Base-by-base conservation (phyloP, 2,113 vertebrate genomes). In the Nipponia nippon region DNA sequence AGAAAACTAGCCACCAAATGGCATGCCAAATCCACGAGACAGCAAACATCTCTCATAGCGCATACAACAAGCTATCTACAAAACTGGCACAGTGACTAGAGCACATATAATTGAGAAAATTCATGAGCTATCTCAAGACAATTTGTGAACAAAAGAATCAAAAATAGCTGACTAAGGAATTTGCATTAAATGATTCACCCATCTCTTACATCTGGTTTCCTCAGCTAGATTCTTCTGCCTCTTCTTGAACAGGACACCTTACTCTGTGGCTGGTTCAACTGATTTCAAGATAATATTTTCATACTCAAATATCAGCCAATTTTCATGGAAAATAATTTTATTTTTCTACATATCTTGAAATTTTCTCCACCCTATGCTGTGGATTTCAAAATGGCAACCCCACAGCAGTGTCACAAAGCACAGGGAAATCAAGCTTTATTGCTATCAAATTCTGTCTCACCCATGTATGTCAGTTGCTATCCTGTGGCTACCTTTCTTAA, bases 281-380 rank as follows among this genome's bases (percentile, higher is more conserved):
- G 32, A 13, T 34, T 65, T 59, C 53, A 49, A 0, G 1, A 1
- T 4, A 11, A 6, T 29, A 42, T 81, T 65, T 67, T 63, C 38
- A 17, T 10, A 13, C 13, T 16, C 47, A 14, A 59, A 38, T n/a
- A 29, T 34, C 42, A 32, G 52, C 8, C 47, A 25, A 0, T 75
- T 82, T 55, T 30, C 20, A 32, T 2, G 29, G 87, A 40, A 55
- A 76, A 69, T 4, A 34, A 32, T 32, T 40, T 11, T 8, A 10
- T 47, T 85, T 77, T 69, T 21, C 50, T 8, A 20, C 3, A 0
- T 15, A 5, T 44, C 67, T 75, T 32, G 13, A 20, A 0, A 3
- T 47, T 58, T 52, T 25, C 17, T 13, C 36, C n/a, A 70, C 8
- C 3, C 9, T 22, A 1, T 12, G 19, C 20, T 76, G 47, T 17